Base-by-base conservation (phyloP, 1,140 invertebrate genomes). In the Danaus melanippus region DNA sequence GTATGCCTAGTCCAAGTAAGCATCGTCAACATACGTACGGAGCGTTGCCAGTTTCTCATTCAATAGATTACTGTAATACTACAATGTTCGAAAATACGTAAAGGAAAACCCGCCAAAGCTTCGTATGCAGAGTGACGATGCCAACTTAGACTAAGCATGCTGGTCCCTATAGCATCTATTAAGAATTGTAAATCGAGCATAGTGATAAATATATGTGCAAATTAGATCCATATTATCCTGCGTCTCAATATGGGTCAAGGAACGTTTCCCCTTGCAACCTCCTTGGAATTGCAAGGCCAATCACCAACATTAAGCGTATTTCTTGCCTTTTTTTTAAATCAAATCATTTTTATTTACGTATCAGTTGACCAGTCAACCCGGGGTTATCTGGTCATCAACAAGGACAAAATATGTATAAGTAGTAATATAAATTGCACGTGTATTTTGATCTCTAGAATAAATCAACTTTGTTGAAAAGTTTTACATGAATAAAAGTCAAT, bases 301-400 rank as follows among this genome's bases (percentile, higher is more conserved):
- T 84, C 78, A 83, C 81, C 81, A 85, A 60, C 56, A 69, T 46
- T 59, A 32, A 32, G 21, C 58, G 58, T 52, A 51, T 47, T 69
- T 70, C 66, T 72, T 56, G 64, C 76, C 76, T 81, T 76, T 79
- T 81, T 70, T 74, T 76, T 64, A 83, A n/a, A 84, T 82, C 73
- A 84, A 84, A 82, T 84, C 77, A 82, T 80, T 83, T 81, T 85
- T 83, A 81, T 84, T 81, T 83, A 74, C 73, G 74, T 77, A 79
- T 79, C 67, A 69, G 72, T 74, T 76, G 74, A 71, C 78, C 73
- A 76, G 50, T 62, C 53, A 50, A 43, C 56, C 64, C 56, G 64
- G 69, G 74, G 74, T 76, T 76, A 76, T 78, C 73, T 78, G 73
- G 71, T 74, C 73, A 81, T 81, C 76, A 61, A 62, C 69, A 79